These are phyloP conservation scores for Acipenser oxyrinchus DNA, from an alignment of 2,797 vertebrate species.

Conservation along the genomic window DNA sequence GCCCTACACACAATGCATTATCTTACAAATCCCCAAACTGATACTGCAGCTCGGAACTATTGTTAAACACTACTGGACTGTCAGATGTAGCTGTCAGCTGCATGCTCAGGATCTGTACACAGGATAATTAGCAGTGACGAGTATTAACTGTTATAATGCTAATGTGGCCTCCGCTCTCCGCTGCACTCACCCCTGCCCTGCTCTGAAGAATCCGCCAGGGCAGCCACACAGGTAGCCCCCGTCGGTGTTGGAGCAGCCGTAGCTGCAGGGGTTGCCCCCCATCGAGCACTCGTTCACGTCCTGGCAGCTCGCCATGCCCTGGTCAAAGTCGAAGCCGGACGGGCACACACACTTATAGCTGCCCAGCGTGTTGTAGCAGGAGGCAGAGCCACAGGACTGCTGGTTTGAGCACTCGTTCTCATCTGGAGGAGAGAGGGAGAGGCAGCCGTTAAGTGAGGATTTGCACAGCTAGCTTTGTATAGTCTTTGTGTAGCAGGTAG, in stretches of 20 bases:
- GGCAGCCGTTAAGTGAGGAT: neutral
- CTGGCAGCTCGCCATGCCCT: constrained; percentile 58
- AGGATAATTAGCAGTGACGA: neutral
- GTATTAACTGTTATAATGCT: neutral
- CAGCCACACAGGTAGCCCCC: constrained; percentile 74
- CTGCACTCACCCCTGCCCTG: constrained; percentile 78
- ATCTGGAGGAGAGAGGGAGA: constrained; percentile 38
- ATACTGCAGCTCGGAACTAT: too few relatives aligned
- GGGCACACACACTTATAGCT: constrained; percentile 74
- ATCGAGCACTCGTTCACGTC: constrained; percentile 67
- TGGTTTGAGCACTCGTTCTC: constrained; percentile 69
- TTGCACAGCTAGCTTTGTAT: neutral
- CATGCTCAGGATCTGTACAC: neutral
- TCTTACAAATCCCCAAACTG: too few relatives aligned
- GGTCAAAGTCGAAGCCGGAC: constrained; percentile 69
- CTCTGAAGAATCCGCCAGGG: constrained; percentile 77
- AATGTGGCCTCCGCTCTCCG: too few relatives aligned
- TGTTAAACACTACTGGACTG: too few relatives aligned
- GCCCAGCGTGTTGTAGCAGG: constrained; percentile 75
- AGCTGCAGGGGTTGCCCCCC: constrained; percentile 61
- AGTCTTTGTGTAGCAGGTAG: neutral
- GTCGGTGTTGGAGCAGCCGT: constrained; percentile 71
- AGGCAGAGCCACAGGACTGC: constrained; percentile 58
- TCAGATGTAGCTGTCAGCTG: neutral
- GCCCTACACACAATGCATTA: too few relatives aligned